Base-by-base conservation (phyloP, 2,797 vertebrate genomes). In the Mormyrus hasselquistii region DNA sequence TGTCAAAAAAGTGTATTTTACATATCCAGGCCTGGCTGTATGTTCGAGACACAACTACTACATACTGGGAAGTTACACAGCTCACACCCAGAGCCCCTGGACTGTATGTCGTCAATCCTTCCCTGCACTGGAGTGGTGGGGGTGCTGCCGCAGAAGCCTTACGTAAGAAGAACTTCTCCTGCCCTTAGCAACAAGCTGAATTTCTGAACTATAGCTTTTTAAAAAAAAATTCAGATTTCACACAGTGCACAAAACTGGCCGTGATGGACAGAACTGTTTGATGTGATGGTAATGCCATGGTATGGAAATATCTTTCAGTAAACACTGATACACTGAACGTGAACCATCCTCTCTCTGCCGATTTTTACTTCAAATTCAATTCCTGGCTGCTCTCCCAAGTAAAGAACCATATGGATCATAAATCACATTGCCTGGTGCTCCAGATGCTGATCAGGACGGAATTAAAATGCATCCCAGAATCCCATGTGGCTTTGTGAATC, bases 111-210 rank as follows among this genome's bases (percentile, higher is more conserved):
- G 14, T 14, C 65, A 29, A 38, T 73, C 65, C 19, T 79, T 79
- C 34, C 19, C 41, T 2, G 29, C 12, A 14, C 29, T 6, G 16
- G 76, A 16, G 76, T 41, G 76, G 76, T n/a, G 76, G 41, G 6
- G 41, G 76, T n/a, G 38, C 34, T 82, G 76, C 41, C 6, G 6
- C 76, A 38, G 69, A 73, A 73, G 29, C 12, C 29, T 73, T 73
- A 73, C 34, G 5, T 73, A 73, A 73, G 69, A 38, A 73, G 69
- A 73, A 44, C 76, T 47, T 82, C 41, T 82, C 19, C 76, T 44
- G 76, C 76, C 76, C 76, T 47, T 82, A 82, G 76, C 76, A 44
- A 82, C 76, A 82, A 82, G 41, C 76, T 44, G 38, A 82, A 47
- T 44, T 73, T 73, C 29, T 73, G 34, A 73, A 82, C 76, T 47